Conservation (phyloP, 2,113 vertebrate genomes). For the Passer montanus region DNA sequence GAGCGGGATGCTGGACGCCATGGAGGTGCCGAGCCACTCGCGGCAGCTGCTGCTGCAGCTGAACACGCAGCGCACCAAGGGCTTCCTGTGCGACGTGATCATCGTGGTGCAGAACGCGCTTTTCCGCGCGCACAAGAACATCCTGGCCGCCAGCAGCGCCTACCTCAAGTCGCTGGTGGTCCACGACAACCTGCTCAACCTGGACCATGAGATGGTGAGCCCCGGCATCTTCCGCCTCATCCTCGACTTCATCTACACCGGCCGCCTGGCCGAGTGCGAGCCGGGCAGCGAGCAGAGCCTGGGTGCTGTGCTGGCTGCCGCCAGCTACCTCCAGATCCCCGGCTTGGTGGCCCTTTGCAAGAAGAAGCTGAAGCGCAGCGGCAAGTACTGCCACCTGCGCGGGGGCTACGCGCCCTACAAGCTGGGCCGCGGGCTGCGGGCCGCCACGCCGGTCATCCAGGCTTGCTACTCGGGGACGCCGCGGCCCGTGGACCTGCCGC, state of each 20-base stretch:
- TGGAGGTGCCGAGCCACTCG: conserved; percentile 97
- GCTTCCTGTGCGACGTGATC: conserved; percentile 99
- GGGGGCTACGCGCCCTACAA: conserved; percentile 86
- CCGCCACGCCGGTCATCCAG: conserved; percentile 93
- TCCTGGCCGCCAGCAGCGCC: conserved; percentile 98
- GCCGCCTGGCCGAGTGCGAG: conserved; percentile 87
- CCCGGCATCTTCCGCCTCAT: conserved; percentile 96
- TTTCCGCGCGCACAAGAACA: conserved; percentile 99
- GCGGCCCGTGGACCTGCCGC: conserved; percentile 66
- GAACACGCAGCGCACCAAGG: conserved; percentile 97
- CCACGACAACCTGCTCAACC: conserved; percentile 98
- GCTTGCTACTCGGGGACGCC: conserved; percentile 83
- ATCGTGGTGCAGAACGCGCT: conserved; percentile 99
- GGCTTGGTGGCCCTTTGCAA: conserved; percentile 96
- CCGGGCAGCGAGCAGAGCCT: conserved; percentile 86
- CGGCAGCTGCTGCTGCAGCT: conserved; percentile 98
- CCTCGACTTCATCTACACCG: conserved; percentile 98
- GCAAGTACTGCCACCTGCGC: conserved; percentile 89
- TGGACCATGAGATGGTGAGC: conserved; percentile 99
- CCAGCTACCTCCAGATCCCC: conserved; percentile 97
- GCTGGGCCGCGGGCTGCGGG: conserved; percentile 81
- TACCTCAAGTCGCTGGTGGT: conserved; percentile 99
- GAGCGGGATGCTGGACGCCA: conserved; percentile 96
- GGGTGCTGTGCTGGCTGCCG: conserved; percentile 90
- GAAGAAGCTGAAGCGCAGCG: conserved; percentile 91